A percentile compares a stretch with the other conserved stretches of the same genome.
These are phyloP conservation scores for Hypercompe scribonia DNA, from an alignment of 2,888 invertebrate species.

Conservation along the genomic window DNA sequence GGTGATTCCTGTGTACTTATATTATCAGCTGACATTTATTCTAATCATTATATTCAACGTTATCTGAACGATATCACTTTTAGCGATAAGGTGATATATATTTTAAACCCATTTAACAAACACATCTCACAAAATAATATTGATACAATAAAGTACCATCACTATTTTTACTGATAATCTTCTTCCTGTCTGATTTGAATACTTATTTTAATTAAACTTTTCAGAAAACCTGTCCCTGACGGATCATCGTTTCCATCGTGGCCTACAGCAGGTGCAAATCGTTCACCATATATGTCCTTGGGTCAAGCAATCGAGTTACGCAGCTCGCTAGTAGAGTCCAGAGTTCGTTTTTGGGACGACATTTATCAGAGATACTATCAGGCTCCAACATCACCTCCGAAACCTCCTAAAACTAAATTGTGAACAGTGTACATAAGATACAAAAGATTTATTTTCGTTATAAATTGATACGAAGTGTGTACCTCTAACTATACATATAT, in stretches of 20 bases:
- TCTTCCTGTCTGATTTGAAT: not conserved
- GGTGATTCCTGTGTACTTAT: no score
- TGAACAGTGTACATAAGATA: not conserved
- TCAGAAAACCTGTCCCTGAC: conserved; percentile 56
- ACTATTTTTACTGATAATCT: not conserved
- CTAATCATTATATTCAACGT: not conserved
- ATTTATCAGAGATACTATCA: conserved; percentile 49
- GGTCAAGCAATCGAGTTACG: conserved; percentile 41
- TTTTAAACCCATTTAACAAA: not conserved
- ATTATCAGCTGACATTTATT: not conserved
- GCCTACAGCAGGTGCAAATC: conserved; percentile 38
- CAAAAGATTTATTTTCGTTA: not conserved
- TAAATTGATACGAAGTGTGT: not conserved
- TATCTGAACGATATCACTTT: not conserved
- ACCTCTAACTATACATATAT: not conserved
- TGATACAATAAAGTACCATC: not conserved
- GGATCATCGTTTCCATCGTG: conserved; percentile 47
- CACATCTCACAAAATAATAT: not conserved
- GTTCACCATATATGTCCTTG: conserved; percentile 51
- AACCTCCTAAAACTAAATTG: not conserved
- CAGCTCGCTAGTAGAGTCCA: conserved; percentile 35
- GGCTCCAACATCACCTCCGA: conserved; percentile 26
- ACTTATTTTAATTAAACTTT: conserved; percentile 10
- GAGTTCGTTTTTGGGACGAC: conserved; percentile 48
- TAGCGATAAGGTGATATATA: not conserved